A percentile compares a stretch with the other conserved stretches of the same genome.
phyloP scores from a whole-genome alignment of 2,797 vertebrate species.

The Miichthys miiuy region DNA sequence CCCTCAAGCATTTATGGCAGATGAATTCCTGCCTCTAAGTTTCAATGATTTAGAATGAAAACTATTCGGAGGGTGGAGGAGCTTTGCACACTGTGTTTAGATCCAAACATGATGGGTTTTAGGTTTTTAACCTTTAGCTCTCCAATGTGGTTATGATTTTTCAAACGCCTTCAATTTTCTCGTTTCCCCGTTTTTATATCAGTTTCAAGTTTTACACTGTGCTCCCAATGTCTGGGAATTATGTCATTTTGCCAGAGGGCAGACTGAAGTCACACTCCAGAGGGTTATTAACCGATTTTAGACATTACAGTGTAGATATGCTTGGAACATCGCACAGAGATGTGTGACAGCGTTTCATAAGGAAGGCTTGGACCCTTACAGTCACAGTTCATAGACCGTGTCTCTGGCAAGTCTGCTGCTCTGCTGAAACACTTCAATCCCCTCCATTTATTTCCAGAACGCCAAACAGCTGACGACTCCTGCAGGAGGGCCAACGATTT shows the following conservation, averaged over 20 bases:
- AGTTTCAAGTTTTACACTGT: conserved; percentile 45
- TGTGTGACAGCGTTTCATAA: conserved; percentile 64
- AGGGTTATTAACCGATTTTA: conserved; percentile 62
- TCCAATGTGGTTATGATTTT: conserved; percentile 42
- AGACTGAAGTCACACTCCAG: conserved; percentile 60
- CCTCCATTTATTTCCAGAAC: conserved; percentile 66
- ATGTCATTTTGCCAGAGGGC: conserved; percentile 54
- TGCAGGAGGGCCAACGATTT: conserved; percentile 59
- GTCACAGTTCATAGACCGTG: conserved; percentile 70
- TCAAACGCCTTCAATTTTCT: conserved; percentile 26
- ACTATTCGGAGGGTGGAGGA: conserved; percentile 39
- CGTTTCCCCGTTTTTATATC: conserved; percentile 31
- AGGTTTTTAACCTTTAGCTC: conserved; percentile 30
- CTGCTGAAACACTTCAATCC: conserved; percentile 62
- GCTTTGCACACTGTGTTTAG: conserved; percentile 1
- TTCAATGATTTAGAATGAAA: conserved; percentile 51
- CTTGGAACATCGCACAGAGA: conserved; percentile 46
- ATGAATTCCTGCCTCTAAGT: conserved; percentile 41
- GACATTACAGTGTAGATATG: conserved; percentile 55
- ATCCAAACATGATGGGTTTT: conserved; percentile 27
- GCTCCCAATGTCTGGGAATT: conserved; percentile 54
- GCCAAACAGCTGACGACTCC: conserved; percentile 73
- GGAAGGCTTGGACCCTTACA: conserved; percentile 61
- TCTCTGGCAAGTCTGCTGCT: conserved; percentile 63
- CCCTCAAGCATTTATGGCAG: conserved; percentile 12